phyloP scores from a whole-genome alignment of 1,140 invertebrate species.

The Theocolax elegans region DNA sequence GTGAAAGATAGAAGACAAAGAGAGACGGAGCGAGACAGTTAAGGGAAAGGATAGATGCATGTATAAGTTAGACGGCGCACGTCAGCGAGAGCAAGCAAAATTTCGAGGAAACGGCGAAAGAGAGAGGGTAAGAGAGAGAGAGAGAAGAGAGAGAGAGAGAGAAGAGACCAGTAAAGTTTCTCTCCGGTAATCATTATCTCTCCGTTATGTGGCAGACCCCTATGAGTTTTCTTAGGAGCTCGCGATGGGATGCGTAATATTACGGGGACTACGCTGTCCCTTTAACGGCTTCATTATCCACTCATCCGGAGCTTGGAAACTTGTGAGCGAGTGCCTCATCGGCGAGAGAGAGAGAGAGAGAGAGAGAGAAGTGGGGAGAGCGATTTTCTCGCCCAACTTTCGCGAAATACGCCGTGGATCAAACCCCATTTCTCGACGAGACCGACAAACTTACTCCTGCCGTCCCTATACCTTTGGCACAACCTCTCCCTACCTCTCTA shows the following conservation, averaged over 20 bases:
- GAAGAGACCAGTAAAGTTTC: conserved; percentile 43
- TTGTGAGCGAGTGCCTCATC: neutral
- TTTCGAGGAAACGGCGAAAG: conserved; percentile 33
- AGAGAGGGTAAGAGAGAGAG: conserved; percentile 42
- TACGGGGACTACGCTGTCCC: conserved; percentile 43
- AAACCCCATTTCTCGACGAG: conserved; percentile 21
- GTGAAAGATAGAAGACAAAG: too few relatives aligned
- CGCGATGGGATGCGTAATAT: conserved; percentile 44
- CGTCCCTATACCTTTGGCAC: too few relatives aligned
- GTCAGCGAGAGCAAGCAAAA: neutral
- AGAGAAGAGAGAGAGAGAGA: too few relatives aligned
- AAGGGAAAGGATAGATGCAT: too few relatives aligned
- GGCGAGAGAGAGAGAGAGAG: too few relatives aligned
- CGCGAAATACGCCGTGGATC: conserved; percentile 18
- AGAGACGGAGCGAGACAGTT: too few relatives aligned
- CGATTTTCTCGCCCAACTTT: conserved; percentile 29
- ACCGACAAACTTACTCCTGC: conserved; percentile 7
- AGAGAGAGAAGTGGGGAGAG: neutral
- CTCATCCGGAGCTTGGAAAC: conserved; percentile 38
- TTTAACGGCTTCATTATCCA: conserved; percentile 51
- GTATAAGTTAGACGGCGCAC: too few relatives aligned
- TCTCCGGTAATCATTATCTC: conserved; percentile 51
- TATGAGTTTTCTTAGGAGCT: neutral
- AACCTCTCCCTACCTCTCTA: too few relatives aligned
- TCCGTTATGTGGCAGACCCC: conserved; percentile 41